Base-by-base conservation (phyloP, 2,888 invertebrate species). In the Drosophila kanekoi region DNA sequence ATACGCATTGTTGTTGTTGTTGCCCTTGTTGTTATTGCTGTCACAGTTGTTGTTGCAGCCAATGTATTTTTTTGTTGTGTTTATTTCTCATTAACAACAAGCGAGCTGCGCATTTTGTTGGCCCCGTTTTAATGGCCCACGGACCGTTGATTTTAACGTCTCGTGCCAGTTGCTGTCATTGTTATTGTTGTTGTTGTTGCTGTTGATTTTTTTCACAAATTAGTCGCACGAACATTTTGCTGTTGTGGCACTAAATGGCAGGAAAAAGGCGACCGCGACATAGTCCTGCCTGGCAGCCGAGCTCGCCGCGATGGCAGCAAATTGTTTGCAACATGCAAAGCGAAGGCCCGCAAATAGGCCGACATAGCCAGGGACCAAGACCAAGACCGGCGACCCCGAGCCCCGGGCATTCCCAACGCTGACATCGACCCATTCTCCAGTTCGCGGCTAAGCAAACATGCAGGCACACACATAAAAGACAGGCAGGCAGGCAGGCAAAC, bases 251-350 rank as follows among this genome's bases (percentile, higher is more conserved):
- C 74, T 79, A 77, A 79, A 79, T 77, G 77, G 74, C 77, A 77
- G 79, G 67, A 77, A 77, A 71, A 67, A 71, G 66, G 59, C 76
- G 53, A 72, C 65, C 61, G 61, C 74, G 66, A 72, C 60, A 60
- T 48, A 67, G 54, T 61, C 45, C 53, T 67, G 62, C 56, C 54
- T 47, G 60, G 47, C 52, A 35, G 59, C 28, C 37, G 18, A 32
- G 37, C 44, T 20, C 48, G 43, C 16, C 69, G 49, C 73, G 57
- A 54, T 60, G 63, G 65, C 79, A 59, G 82, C 74, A 84, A 85
- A 85, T 84, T 79, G 86, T 82, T 85, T 67, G 84, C 82, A 85
- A 84, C 85, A 85, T 85, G 87, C 85, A 85, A 85, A 82, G 79
- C 65, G 45, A 70, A 47, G 75, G 72, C 79, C 72, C 69, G 80